Conservation (phyloP, 2,888 invertebrate species). For the Melikaiella ostensackeni region DNA sequence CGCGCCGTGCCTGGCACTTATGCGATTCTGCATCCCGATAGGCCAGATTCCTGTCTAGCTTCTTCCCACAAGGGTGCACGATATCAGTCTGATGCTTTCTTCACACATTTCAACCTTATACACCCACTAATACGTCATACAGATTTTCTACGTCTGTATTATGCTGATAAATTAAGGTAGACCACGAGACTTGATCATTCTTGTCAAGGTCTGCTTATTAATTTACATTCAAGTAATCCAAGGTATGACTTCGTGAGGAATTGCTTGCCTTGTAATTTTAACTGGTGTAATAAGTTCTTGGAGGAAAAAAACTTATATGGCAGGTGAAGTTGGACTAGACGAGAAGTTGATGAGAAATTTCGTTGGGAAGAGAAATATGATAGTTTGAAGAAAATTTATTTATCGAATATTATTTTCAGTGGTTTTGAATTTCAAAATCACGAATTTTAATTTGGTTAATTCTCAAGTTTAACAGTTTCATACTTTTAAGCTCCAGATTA, state of each 20-base stretch:
- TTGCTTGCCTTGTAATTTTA: background rate
- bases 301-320: background rate
- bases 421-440: too few species aligned
- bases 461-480: too few species aligned
- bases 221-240: background rate
- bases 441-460: too few species aligned
- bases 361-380: background rate
- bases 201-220: constrained; percentile 1
- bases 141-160: constrained; percentile 7
- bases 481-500: too few species aligned
- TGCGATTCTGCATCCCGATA: constrained; percentile 13
- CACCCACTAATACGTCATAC: background rate
- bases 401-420: too few species aligned
- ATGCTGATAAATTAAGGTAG: background rate
- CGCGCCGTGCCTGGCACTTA: constrained; percentile 24
- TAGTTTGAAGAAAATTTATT: too few species aligned
- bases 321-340: background rate
- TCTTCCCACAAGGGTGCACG: constrained; percentile 12
- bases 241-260: background rate
- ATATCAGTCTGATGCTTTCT: constrained; percentile 4
- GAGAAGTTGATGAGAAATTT: background rate
- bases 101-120: background rate
- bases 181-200: constrained; percentile 7
- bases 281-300: background rate
- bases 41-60: constrained; percentile 11